Base-by-base conservation (phyloP, 2,888 invertebrate species). In the Phyto melanocephala region DNA sequence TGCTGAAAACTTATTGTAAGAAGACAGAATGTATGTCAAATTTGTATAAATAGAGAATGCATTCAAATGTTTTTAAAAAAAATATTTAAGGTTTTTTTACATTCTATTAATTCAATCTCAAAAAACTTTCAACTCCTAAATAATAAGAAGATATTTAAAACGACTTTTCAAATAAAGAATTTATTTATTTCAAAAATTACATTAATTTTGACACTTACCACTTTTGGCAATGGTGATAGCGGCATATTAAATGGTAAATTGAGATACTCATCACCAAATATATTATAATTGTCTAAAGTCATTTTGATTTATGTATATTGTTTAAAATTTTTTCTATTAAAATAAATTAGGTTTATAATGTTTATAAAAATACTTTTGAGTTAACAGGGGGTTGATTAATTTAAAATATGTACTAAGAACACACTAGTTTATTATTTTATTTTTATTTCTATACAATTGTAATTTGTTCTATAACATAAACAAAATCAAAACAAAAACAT, bases 151-250 rank as follows among this genome's bases (percentile, higher is more conserved):
- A n/a, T n/a, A n/a, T n/a, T n/a, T n/a, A n/a, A n/a, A n/a, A n/a
- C n/a, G n/a, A n/a, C n/a, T n/a, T n/a, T n/a, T n/a, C n/a, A n/a
- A n/a, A n/a, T n/a, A n/a, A n/a, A n/a, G n/a, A n/a, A n/a, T n/a
- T n/a, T n/a, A n/a, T n/a, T n/a, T n/a, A n/a, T n/a, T n/a, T n/a
- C n/a, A n/a, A n/a, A n/a, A n/a, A n/a, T n/a, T n/a, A n/a, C n/a
- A n/a, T n/a, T n/a, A n/a, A n/a, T n/a, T n/a, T n/a, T n/a, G n/a
- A n/a, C n/a, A 86, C 91, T 91, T 90, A 91, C 91, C 91, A 88
- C 86, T 91, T 91, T 91, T 56, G 91, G 90, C 85, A 90, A 87
- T 40, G 91, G 91, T 81, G 91, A 91, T 56, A 91, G 85, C 83
- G 90, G 90, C 87, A 89, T 89, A 78, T 86, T 90, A 67, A 90